These are phyloP conservation scores for Brachionus rotundiformis DNA, from an alignment of 1,140 invertebrate species.

Conservation along the genomic window DNA sequence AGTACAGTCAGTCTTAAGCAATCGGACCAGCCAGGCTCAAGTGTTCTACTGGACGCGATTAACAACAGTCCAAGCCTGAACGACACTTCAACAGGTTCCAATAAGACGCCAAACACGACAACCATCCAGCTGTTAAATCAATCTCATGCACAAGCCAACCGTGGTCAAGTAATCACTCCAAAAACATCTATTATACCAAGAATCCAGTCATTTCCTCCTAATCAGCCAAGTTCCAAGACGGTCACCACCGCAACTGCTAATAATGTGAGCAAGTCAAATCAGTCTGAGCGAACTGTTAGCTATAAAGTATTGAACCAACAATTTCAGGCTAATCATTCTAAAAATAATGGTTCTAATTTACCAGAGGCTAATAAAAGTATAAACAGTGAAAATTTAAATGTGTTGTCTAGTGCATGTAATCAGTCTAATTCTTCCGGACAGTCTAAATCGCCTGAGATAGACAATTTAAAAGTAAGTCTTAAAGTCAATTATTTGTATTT, in stretches of 20 bases:
- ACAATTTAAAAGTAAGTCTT: neutral
- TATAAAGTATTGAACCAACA: slow-evolving; percentile 28
- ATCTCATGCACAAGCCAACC: neutral
- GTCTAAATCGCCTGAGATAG: neutral
- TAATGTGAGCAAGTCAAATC: neutral
- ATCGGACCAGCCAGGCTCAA: neutral
- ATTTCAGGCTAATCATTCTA: neutral
- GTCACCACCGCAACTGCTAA: neutral
- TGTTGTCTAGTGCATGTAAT: neutral
- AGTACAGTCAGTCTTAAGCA: slow-evolving; percentile 10
- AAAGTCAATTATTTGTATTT: neutral
- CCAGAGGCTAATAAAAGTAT: neutral
- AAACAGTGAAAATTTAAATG: neutral
- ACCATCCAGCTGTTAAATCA: slow-evolving; percentile 34
- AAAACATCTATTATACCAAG: slow-evolving; percentile 41
- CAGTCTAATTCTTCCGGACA: neutral
- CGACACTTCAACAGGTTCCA: neutral
- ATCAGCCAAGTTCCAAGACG: neutral
- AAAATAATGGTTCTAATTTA: neutral
- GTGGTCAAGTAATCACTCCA: neutral
- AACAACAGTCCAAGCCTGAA: neutral
- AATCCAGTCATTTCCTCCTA: slow-evolving; percentile 25
- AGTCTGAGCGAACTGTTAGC: neutral
- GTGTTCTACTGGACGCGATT: neutral
- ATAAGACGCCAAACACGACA: neutral